A percentile compares a stretch with the other conserved stretches of the same genome.
These are phyloP conservation scores for Harpagus bidentatus DNA, from an alignment of 2,113 vertebrate genomes.

Conservation along the genomic window DNA sequence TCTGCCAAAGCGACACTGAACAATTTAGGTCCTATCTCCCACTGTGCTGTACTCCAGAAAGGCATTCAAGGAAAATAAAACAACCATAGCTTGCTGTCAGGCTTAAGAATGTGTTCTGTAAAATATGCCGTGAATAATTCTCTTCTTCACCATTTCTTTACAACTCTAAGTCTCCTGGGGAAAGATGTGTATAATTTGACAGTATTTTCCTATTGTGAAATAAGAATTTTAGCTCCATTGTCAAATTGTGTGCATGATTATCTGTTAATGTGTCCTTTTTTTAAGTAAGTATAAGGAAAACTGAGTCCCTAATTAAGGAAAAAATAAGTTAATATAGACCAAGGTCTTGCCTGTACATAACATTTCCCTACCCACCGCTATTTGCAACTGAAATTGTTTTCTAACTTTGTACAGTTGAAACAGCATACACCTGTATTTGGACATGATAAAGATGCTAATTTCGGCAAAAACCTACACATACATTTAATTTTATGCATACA, in stretches of 20 bases:
- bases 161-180: neutral
- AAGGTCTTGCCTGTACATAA: neutral
- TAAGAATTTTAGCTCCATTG: neutral
- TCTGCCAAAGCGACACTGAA: slow-evolving; percentile 11
- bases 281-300: neutral
- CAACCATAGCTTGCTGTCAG: neutral
- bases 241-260: neutral
- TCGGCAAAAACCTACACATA: neutral
- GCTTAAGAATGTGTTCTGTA: slow-evolving; percentile 8
- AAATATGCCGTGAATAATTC: slow-evolving; percentile 14
- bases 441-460: neutral
- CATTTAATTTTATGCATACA: neutral
- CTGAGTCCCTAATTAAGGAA: neutral
- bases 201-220: neutral
- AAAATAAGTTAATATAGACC: neutral
- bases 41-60: slow-evolving; percentile 21
- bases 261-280: neutral
- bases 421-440: neutral
- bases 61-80: slow-evolving; percentile 22
- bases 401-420: neutral
- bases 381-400: neutral
- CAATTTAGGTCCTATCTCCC: neutral
- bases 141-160: neutral
- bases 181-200: slow-evolving; percentile 13
- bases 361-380: neutral